Percentiles rank a stretch among this genome's conserved stretches.
Evolutionary conservation across 2,113 vertebrate genomes (phyloP).

Genomic region (Riparia riparia): DNA sequence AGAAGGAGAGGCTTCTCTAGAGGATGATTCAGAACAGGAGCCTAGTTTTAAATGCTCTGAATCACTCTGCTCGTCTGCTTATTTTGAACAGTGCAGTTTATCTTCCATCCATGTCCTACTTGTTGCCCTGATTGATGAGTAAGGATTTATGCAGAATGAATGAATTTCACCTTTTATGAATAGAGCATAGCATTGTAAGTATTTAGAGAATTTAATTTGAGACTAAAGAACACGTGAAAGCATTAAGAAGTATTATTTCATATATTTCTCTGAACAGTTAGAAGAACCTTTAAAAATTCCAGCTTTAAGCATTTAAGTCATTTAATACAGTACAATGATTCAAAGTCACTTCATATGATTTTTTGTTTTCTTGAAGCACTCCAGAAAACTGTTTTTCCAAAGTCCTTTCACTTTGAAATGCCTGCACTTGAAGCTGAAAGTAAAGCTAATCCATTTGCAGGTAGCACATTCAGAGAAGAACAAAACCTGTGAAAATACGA

Average conservation of each 20-base stretch:
- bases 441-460: constrained; percentile 22
- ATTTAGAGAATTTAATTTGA: constrained; percentile 1
- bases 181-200: background rate
- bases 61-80: background rate
- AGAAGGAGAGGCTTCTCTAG: background rate
- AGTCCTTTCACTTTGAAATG: constrained; percentile 36
- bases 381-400: constrained; percentile 26
- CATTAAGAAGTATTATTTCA: background rate
- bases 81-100: constrained; percentile 14
- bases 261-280: background rate
- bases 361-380: constrained; percentile 31
- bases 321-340: background rate
- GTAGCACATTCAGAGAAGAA: background rate
- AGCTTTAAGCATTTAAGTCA: background rate
- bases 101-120: constrained; percentile 21
- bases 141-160: constrained; percentile 42
- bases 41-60: constrained; percentile 17
- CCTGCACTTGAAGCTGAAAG: constrained; percentile 16
- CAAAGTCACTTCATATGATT: background rate
- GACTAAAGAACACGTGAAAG: background rate
- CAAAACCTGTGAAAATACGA: background rate
- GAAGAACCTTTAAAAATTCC: background rate
- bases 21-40: background rate
- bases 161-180: constrained; percentile 46
- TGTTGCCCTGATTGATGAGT: constrained; percentile 31